These are phyloP conservation scores for Salvator merianae DNA, from an alignment of 2,113 vertebrate species.

Conservation along the genomic window DNA sequence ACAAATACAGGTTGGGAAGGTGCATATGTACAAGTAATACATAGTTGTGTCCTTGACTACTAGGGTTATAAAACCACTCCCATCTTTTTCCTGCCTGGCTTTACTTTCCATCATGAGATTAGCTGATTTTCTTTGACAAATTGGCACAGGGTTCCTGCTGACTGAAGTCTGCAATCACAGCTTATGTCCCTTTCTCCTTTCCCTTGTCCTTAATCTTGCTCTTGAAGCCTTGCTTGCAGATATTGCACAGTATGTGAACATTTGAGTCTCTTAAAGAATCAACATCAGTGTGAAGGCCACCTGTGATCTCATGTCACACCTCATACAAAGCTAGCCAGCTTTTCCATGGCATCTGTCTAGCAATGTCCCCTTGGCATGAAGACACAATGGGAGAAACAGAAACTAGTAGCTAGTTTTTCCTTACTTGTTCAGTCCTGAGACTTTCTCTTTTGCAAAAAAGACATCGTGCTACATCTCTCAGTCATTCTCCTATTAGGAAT, in stretches of 20 bases:
- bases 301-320: constrained; percentile 54
- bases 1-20: not conserved
- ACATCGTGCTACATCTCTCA: not conserved
- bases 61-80: not conserved
- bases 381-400: not conserved
- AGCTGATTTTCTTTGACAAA: not conserved
- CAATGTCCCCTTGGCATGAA: constrained; percentile 57
- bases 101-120: not conserved
- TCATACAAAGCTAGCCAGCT: constrained; percentile 52
- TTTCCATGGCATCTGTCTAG: constrained; percentile 49
- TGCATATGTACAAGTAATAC: not conserved
- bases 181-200: not conserved
- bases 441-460: constrained; percentile 38
- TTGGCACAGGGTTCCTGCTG: not conserved
- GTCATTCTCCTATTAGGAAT: constrained; percentile 43
- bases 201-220: not conserved
- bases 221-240: not conserved
- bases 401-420: constrained; percentile 7
- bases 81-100: not conserved
- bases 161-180: too few species aligned
- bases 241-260: constrained; percentile 25
- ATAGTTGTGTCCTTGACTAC: not conserved
- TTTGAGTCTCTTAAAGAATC: constrained; percentile 37
- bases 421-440: constrained; percentile 49
- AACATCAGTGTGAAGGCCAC: constrained; percentile 37